Percentiles rank a stretch among this genome's conserved stretches.
Evolutionary conservation across 23 tunicate species (phyloP).

Genomic region (Clavelina lepadiformis): DNA sequence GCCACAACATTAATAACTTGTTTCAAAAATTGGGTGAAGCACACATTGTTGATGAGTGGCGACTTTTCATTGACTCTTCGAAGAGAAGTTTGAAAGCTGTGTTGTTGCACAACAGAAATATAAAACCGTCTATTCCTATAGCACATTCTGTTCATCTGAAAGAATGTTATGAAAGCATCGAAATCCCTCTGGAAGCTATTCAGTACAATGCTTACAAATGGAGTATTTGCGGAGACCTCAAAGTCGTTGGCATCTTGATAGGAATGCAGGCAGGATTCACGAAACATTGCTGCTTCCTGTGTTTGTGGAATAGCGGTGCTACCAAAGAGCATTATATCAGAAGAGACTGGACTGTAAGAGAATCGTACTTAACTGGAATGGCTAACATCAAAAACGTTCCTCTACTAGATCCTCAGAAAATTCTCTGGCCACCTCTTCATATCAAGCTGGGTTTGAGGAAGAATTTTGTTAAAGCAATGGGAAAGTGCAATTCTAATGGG

Average conservation of each 20-base stretch:
- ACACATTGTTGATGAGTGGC: neutral
- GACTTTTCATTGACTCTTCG: slow-evolving; percentile 12
- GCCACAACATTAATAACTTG: too few relatives aligned
- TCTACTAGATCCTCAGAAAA: too few relatives aligned
- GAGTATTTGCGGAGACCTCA: slow-evolving; percentile 24
- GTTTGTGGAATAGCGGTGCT: slow-evolving; percentile 16
- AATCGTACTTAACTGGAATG: slow-evolving; percentile 4
- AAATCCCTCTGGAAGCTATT: slow-evolving; percentile 20
- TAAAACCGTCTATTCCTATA: slow-evolving; percentile 7
- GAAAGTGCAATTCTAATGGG: too few relatives aligned
- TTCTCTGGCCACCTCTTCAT: too few relatives aligned
- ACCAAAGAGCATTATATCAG: slow-evolving; percentile 4
- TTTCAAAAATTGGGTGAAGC: neutral
- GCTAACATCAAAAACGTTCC: too few relatives aligned
- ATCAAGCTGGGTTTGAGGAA: too few relatives aligned
- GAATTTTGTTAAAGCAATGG: too few relatives aligned
- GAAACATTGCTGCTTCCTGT: slow-evolving; percentile 30
- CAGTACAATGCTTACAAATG: slow-evolving; percentile 20
- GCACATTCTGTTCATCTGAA: slow-evolving; percentile 21
- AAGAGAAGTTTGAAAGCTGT: slow-evolving; percentile 9
- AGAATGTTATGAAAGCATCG: slow-evolving; percentile 22
- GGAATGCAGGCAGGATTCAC: slow-evolving; percentile 29
- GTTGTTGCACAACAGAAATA: neutral
- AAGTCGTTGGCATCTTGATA: slow-evolving; percentile 11
- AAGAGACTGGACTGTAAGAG: slow-evolving; percentile 16